phyloP scores from a whole-genome alignment of 1,140 invertebrate genomes.

The Hyposmocoma kahamanoa region DNA sequence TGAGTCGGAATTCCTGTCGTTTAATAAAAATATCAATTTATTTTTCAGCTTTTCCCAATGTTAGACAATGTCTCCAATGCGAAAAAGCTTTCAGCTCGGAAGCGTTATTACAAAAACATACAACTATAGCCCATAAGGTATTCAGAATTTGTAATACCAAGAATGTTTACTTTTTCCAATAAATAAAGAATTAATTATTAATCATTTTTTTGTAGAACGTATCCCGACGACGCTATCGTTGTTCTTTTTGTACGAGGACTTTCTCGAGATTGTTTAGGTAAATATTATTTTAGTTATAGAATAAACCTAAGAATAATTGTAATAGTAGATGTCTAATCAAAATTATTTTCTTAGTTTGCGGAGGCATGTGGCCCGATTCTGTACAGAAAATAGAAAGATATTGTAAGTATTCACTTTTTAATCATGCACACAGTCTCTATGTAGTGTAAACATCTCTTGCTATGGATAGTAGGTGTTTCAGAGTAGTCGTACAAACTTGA shows the following conservation, averaged over 20 bases:
- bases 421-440: too few species aligned
- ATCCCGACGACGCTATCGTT: conserved; percentile 16
- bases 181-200: neutral
- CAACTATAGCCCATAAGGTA: conserved; percentile 23
- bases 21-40: neutral
- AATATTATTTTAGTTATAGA: conserved; percentile 9
- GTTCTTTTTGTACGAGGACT: conserved; percentile 21
- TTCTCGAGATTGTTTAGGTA: conserved; percentile 34
- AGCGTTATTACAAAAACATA: conserved; percentile 19
- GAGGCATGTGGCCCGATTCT: conserved; percentile 19
- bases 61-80: conserved; percentile 33
- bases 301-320: neutral
- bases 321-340: neutral
- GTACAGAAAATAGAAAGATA: conserved; percentile 18
- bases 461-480: neutral
- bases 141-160: neutral
- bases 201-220: conserved; percentile 12
- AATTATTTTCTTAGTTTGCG: conserved; percentile 16
- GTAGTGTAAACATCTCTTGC: too few species aligned
- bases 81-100: conserved; percentile 14
- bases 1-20: neutral
- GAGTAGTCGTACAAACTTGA: neutral
- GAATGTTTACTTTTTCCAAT: neutral
- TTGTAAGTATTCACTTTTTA: conserved; percentile 11
- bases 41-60: neutral